phyloP scores from a whole-genome alignment of 1,140 invertebrate species.

The Ptiloglossa arizonensis region DNA sequence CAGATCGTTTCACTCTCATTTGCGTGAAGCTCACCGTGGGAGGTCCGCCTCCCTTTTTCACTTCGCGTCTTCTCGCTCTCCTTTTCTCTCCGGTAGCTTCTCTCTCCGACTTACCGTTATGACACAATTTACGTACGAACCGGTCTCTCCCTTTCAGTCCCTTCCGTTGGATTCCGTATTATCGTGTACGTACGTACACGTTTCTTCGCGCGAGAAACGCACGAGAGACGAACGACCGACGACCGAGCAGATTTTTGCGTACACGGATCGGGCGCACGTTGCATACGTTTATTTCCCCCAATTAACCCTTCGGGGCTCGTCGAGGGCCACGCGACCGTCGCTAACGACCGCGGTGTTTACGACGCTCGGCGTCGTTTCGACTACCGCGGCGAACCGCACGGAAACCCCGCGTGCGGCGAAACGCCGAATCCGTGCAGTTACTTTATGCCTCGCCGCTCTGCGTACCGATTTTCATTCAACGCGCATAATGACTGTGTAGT shows the following conservation, averaged over 20 bases:
- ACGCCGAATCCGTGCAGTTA: neutral
- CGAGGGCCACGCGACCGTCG: conserved; percentile 77
- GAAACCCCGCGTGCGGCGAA: conserved; percentile 12
- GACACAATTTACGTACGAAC: conserved; percentile 36
- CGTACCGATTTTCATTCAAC: conserved; percentile 3
- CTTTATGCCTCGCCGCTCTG: neutral
- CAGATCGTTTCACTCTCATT: conserved; percentile 62
- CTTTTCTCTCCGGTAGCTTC: neutral
- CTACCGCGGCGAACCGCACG: conserved; percentile 32
- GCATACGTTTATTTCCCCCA: conserved; percentile 81
- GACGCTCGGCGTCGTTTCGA: conserved; percentile 30
- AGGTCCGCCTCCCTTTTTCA: conserved; percentile 66
- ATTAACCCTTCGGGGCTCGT: conserved; percentile 78
- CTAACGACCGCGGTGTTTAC: conserved; percentile 79
- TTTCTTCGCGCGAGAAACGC: neutral
- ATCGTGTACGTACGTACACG: neutral
- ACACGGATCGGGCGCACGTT: conserved; percentile 63
- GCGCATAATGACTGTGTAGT: neutral
- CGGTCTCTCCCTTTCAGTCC: neutral
- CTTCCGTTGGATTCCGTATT: neutral
- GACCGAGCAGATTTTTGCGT: conserved; percentile 53
- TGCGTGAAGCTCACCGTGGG: conserved; percentile 61
- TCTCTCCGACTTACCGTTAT: conserved; percentile 3
- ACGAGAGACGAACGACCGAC: conserved; percentile 18
- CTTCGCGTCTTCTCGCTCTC: conserved; percentile 33